Evolutionary conservation across 2,888 invertebrate species (phyloP), one percentile per base, ranked within the genome.

Genomic region (Diaperis boleti): DNA sequence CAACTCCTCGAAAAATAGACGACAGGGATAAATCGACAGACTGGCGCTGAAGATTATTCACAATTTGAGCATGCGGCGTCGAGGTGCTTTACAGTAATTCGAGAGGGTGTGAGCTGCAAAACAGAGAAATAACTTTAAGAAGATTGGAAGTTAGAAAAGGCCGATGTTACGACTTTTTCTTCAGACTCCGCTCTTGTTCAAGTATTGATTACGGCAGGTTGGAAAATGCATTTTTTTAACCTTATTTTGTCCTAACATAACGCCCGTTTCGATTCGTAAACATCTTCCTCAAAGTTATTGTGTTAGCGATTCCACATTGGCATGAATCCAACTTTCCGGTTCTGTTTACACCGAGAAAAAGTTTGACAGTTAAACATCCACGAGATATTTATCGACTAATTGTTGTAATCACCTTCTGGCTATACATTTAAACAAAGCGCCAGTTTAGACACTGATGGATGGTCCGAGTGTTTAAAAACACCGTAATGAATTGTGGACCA

Each of bases 211-310:
- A 56, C 17, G 35, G 39, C 49, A 47, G 7, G 35, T 11, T 14
- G 15, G 10, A 31, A 54, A 54, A 7, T 29, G 42, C 17, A 7
- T 37, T 39, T 44, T 55, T 42, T 44, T 18, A 18, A 33, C 4
- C 18, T 18, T 8, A 35, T 35, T n/a, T 42, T 42, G 55, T 55
- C 15, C n/a, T 8, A 33, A 31, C 14, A 31, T 8, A 33, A 44
- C 33, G 20, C 33, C 44, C 13, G 31, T 59, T 59, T 20, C 31
- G 42, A 26, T 41, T 41, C 45, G 61, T 61, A 54, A 61, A 55
- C 54, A 45, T 47, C 61, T 44, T 61, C 54, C 47, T 61, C 33
- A 61, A 47, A 61, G 37, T 61, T 60, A 60, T 60, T 60, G 60
- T 52, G 42, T 52, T 42, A 42, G 26, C 22, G 47, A 18, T 45